Conservation (phyloP, 2,888 invertebrate species). For the Drosophila pseudotalamancana region DNA sequence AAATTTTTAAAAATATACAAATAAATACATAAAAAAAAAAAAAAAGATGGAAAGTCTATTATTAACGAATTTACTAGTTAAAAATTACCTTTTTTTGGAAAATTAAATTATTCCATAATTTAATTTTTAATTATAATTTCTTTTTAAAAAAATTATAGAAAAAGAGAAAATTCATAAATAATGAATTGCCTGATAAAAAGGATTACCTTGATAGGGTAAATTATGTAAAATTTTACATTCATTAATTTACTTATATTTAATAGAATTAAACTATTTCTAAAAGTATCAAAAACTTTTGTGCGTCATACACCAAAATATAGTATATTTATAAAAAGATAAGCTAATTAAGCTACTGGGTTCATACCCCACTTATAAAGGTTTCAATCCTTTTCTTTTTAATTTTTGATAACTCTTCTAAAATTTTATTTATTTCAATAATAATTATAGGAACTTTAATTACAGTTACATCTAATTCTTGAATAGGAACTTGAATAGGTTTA, state of each 20-base stretch:
- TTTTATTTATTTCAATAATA: conserved; percentile 86
- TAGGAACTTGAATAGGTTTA: conserved; percentile 86
- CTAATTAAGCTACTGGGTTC: conserved; percentile 85
- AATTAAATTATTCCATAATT: too few relatives aligned
- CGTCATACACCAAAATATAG: conserved; percentile 87
- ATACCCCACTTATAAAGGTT: conserved; percentile 85
- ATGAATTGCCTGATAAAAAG: conserved; percentile 84
- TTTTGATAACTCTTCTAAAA: conserved; percentile 84
- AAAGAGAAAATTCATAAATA: conserved; percentile 23
- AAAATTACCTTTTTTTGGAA: too few relatives aligned
- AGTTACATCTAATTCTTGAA: conserved; percentile 85
- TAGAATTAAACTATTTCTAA: conserved; percentile 87
- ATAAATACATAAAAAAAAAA: too few relatives aligned
- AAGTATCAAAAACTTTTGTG: conserved; percentile 87
- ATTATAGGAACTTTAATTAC: conserved; percentile 85
- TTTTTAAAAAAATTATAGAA: conserved; percentile 33
- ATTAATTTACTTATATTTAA: conserved; percentile 84
- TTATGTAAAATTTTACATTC: conserved; percentile 36
- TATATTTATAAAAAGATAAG: conserved; percentile 84
- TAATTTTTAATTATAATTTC: neutral
- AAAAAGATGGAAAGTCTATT: too few relatives aligned
- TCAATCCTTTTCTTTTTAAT: conserved; percentile 85
- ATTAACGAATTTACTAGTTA: too few relatives aligned
- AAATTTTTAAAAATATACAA: too few relatives aligned
- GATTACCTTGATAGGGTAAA: conserved; percentile 87